phyloP scores from a whole-genome alignment of 2,113 vertebrate genomes.

The Ochotona curzoniae region DNA sequence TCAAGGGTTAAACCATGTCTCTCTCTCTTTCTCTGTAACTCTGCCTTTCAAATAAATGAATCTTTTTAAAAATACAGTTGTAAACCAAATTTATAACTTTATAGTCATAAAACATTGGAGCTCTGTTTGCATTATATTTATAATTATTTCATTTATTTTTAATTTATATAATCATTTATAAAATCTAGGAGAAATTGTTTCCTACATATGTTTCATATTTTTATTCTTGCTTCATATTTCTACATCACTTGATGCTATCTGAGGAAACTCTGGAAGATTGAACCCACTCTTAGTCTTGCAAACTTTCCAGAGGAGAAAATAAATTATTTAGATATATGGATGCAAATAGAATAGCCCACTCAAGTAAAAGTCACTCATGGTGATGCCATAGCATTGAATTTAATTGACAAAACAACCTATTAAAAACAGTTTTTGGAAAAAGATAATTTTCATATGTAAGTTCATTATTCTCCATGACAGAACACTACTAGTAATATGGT shows the following conservation, averaged over 20 bases:
- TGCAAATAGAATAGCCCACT: not conserved
- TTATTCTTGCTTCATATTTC: constrained; percentile 8
- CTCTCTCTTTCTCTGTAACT: too few relatives aligned
- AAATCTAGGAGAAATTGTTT: not conserved
- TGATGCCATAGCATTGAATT: not conserved
- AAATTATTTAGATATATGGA: constrained; percentile 63
- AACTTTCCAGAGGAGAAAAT: not conserved
- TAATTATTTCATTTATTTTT: too few relatives aligned
- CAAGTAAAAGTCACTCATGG: not conserved
- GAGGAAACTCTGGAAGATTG: not conserved
- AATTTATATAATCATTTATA: not conserved
- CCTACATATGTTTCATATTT: not conserved
- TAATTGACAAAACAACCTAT: constrained; percentile 33
- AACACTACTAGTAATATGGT: not conserved
- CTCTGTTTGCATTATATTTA: too few relatives aligned
- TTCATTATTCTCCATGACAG: constrained; percentile 37
- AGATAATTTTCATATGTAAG: not conserved
- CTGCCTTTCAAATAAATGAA: too few relatives aligned
- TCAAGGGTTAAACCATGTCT: too few relatives aligned
- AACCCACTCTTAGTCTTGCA: constrained; percentile 26
- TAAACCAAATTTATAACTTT: too few relatives aligned
- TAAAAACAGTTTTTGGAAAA: constrained; percentile 32
- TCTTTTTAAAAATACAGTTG: too few relatives aligned
- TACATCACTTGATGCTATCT: constrained; percentile 48
- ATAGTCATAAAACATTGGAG: too few relatives aligned